A percentile compares a stretch with the other conserved stretches of the same genome.
Conservation (phyloP, 2,888 invertebrate species). For the Nymphalis polychloros region DNA sequence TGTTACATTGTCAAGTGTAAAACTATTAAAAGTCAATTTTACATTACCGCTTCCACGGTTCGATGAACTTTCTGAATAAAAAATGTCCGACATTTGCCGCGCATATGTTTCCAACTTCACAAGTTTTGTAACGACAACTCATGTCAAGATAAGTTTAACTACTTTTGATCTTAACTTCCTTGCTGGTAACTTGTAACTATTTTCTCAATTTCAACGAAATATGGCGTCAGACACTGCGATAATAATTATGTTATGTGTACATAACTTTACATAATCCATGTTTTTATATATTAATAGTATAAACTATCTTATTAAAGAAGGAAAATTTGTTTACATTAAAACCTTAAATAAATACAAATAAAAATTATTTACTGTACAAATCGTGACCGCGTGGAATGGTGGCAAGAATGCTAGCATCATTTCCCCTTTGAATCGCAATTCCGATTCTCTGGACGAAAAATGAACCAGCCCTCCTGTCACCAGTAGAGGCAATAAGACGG, state of each 20-base stretch:
- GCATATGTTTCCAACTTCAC: constrained; percentile 54
- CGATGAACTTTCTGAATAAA: constrained; percentile 51
- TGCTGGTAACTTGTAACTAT: constrained; percentile 14
- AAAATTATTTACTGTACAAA: no score
- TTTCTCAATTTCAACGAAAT: neutral
- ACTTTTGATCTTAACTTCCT: constrained; percentile 27
- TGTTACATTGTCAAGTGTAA: constrained; percentile 5
- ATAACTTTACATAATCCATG: no score
- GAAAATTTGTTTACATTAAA: no score
- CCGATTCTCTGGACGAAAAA: no score
- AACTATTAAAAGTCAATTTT: constrained; percentile 13
- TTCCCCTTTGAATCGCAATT: no score
- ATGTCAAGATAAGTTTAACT: constrained; percentile 35
- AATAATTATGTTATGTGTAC: neutral
- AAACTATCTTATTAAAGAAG: no score
- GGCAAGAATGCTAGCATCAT: no score
- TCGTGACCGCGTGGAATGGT: no score
- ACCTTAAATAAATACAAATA: no score
- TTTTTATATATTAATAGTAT: no score
- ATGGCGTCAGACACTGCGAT: neutral
- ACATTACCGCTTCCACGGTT: constrained; percentile 17
- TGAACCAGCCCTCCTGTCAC: no score
- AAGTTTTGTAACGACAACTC: constrained; percentile 43
- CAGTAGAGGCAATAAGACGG: no score
- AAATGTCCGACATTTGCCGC: constrained; percentile 61